phyloP scores from a whole-genome alignment of 2,888 invertebrate genomes.

The Achlya flavicornis region DNA sequence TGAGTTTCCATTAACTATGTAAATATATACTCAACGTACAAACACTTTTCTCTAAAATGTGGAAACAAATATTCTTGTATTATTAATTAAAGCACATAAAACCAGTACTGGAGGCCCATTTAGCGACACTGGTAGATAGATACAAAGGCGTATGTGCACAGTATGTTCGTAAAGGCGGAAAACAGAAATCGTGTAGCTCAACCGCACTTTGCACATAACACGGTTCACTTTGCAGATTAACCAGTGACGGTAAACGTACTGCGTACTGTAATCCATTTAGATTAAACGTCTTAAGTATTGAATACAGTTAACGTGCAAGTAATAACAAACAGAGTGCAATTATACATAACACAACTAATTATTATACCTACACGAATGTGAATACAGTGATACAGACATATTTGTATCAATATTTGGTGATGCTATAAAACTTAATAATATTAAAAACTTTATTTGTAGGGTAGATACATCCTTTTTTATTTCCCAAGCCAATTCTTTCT shows the following conservation, averaged over 20 bases:
- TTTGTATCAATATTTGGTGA: no score
- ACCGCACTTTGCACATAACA: not conserved
- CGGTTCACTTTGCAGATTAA: slow-evolving; percentile 4
- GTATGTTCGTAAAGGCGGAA: not conserved
- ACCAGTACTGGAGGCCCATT: no score
- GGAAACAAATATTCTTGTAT: no score
- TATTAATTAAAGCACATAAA: no score
- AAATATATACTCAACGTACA: not conserved
- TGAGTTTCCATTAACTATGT: not conserved
- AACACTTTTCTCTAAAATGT: no score
- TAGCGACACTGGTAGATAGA: not conserved
- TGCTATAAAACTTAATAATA: no score
- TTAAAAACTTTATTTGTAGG: no score
- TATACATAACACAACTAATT: not conserved
- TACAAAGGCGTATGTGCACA: not conserved
- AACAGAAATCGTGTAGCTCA: not conserved
- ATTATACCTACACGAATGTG: no score
- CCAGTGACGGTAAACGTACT: not conserved
- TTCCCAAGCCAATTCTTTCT: no score
- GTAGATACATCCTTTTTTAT: no score
- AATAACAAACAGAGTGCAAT: not conserved
- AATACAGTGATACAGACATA: no score
- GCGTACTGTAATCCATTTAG: not conserved
- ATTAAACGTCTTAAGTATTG: not conserved
- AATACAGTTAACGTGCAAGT: not conserved